Base-by-base conservation (phyloP, 2,888 invertebrate species). In the Drosophila nigritarsus region DNA sequence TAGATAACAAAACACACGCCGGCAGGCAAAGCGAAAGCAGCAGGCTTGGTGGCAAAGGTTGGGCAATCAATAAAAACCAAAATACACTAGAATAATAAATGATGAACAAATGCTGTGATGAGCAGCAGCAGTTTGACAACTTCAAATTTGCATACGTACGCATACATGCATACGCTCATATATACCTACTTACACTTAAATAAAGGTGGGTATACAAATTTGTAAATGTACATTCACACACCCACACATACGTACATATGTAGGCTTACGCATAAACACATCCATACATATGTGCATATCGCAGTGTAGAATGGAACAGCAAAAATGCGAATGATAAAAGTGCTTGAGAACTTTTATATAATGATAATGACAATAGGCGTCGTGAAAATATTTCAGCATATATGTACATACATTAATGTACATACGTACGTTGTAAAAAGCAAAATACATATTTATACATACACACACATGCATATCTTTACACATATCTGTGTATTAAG, bases 1-100 rank as follows among this genome's bases (percentile, higher is more conserved):
- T 18, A 71, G 67, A 75, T 73, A 80, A 51, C 60, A 85, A 73
- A 82, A 67, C 66, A 63, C 51, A 49, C 42, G 56, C 83, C 83
- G 80, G 77, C 65, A 66, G 77, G 81, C 66, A 65, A 59, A 30
- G 58, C 11, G 34, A 61, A 59, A 42, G 29, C 27, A 36, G 59
- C 13, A 9, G 29, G 32, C 29, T 48, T 24, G 38, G 51, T 64
- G 50, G 42, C 61, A 65, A 73, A 79, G 83, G 85, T 79, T 75
- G 69, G 60, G 70, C 63, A 80, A 85, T 85, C 86, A 83, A 83
- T 83, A 83, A 70, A 67, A 60, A 20, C 49, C 55, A 54, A 48
- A 50, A 42, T 20, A 15, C n/a, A 24, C n/a, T 38, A 38, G 50
- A 66, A 53, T 45, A 49, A 42, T 29, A 65, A 65, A 53, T 75